Evolutionary conservation across 2,113 vertebrate species (phyloP).

Genomic region (Anser brachyrhynchus): DNA sequence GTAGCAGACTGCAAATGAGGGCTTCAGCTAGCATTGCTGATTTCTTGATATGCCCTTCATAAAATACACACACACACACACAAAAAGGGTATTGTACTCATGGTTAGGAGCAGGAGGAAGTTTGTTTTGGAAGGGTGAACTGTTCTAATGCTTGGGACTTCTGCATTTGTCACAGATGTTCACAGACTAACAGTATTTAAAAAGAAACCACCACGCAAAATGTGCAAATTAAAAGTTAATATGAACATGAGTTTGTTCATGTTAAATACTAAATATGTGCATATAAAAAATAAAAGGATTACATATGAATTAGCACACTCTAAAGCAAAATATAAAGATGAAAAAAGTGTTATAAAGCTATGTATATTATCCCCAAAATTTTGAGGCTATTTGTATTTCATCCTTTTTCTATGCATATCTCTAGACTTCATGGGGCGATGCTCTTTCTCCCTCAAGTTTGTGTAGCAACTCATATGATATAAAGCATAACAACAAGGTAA

Average conservation of each 20-base stretch:
- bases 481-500: neutral
- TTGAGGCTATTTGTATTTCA: neutral
- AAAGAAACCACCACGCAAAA: neutral
- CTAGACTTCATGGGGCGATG: neutral
- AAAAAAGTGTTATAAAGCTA: neutral
- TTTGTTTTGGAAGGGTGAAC: conserved; percentile 8
- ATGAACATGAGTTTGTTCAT: neutral
- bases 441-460: neutral
- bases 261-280: neutral
- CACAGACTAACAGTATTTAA: neutral
- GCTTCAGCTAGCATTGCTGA: neutral
- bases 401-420: neutral
- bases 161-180: conserved; percentile 22
- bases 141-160: neutral
- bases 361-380: neutral
- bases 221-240: neutral
- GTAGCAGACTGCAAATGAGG: neutral
- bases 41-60: neutral
- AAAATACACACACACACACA: neutral
- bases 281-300: neutral
- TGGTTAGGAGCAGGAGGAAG: neutral
- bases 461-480: neutral
- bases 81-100: neutral
- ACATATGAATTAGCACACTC: neutral
- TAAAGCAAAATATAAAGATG: neutral